Evolutionary conservation across 1,140 invertebrate species (phyloP).

Genomic region (Hylyphantes graminicola): DNA sequence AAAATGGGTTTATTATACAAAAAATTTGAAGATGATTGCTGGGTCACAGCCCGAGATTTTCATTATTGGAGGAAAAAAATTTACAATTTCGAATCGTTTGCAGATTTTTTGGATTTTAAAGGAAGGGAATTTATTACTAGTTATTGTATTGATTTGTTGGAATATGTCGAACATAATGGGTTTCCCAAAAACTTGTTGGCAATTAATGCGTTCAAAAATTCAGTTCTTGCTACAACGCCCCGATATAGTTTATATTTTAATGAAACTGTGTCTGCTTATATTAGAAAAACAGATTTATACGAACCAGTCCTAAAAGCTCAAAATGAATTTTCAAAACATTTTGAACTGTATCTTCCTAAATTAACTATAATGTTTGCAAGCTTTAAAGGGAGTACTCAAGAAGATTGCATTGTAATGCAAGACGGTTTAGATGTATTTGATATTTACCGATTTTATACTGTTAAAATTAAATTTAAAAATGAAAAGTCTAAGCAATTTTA

Average conservation of each 20-base stretch:
- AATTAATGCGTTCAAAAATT: slow-evolving; percentile 36
- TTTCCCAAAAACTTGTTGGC: slow-evolving; percentile 47
- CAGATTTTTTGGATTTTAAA: slow-evolving; percentile 8
- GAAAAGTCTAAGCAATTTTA: neutral
- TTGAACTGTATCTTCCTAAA: slow-evolving; percentile 20
- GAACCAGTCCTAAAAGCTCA: neutral
- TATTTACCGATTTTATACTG: slow-evolving; percentile 35
- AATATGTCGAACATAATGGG: slow-evolving; percentile 40
- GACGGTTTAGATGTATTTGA: slow-evolving; percentile 30
- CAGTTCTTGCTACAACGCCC: slow-evolving; percentile 2
- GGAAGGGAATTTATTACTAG: slow-evolving; percentile 14
- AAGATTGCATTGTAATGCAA: slow-evolving; percentile 34
- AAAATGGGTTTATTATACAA: slow-evolving; percentile 30
- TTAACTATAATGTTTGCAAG: slow-evolving; percentile 15
- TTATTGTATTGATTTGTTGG: slow-evolving; percentile 26
- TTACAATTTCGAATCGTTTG: neutral
- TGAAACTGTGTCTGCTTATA: slow-evolving; percentile 34
- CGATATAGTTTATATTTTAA: slow-evolving; percentile 28
- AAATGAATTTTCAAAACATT: slow-evolving; percentile 28
- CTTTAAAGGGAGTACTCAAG: slow-evolving; percentile 40
- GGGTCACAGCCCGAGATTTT: slow-evolving; percentile 23
- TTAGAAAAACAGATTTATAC: neutral
- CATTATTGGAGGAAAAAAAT: slow-evolving; percentile 14
- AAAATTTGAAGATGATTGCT: slow-evolving; percentile 1
- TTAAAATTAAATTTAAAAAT: slow-evolving; percentile 29